A percentile compares a stretch with the other conserved stretches of the same genome.
Conservation (phyloP, 2,113 vertebrate genomes). For the Periophthalmus modestus region DNA sequence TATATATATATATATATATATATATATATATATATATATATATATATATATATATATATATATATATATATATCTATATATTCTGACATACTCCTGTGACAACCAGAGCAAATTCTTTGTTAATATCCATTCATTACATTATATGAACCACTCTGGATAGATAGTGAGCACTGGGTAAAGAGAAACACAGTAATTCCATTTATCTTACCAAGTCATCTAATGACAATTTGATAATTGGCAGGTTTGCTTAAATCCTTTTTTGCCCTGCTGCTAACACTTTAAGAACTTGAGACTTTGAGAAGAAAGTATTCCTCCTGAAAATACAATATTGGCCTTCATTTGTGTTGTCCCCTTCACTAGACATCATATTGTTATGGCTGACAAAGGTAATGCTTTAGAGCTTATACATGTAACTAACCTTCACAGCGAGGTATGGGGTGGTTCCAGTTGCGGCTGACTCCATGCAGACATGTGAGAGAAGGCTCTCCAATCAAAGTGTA, state of each 20-base stretch:
- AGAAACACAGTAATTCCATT: no score
- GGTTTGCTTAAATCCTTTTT: neutral
- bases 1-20: no score
- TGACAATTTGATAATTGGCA: no score
- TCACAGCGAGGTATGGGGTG: conserved; percentile 94
- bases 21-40: no score
- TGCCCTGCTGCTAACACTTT: neutral
- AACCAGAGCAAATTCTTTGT: neutral
- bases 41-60: no score
- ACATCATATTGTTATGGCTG: conserved; percentile 1
- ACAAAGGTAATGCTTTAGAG: neutral
- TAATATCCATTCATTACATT: no score
- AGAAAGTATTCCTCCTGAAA: neutral
- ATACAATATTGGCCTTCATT: no score
- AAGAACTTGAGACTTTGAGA: neutral
- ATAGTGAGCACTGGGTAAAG: no score
- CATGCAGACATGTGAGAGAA: conserved; percentile 94
- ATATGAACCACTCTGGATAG: neutral
- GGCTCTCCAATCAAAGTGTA: conserved; percentile 91
- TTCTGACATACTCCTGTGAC: neutral
- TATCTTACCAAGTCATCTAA: no score
- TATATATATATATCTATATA: no score
- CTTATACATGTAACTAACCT: conserved; percentile 74
- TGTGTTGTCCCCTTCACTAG: no score
- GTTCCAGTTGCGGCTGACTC: conserved; percentile 96